Evolutionary conservation across 2,888 invertebrate genomes (phyloP).

Genomic region (Xestia ashworthii): DNA sequence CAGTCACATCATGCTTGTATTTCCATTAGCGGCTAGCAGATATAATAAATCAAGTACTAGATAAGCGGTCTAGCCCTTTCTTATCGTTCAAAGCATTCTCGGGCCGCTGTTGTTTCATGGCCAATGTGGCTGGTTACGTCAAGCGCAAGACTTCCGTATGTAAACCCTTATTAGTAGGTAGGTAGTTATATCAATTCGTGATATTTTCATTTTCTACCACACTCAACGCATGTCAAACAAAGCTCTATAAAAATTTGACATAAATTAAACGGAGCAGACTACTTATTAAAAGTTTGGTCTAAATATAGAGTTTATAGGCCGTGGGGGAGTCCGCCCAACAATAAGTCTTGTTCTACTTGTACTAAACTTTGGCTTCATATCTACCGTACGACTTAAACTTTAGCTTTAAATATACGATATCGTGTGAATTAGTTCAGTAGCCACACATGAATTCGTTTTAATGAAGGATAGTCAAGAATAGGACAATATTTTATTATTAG

Average conservation of each 20-base stretch:
- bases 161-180: neutral
- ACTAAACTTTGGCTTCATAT: constrained; percentile 15
- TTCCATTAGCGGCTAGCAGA: constrained; percentile 32
- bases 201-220: neutral
- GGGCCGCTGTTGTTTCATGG: constrained; percentile 47
- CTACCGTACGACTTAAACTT: neutral
- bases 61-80: constrained; percentile 43
- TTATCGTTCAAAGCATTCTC: constrained; percentile 38
- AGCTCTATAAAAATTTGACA: constrained; percentile 4
- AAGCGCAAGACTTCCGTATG: constrained; percentile 30
- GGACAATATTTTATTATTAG: neutral
- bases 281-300: constrained; percentile 17
- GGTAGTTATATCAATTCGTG: neutral
- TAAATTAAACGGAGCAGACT: constrained; percentile 10
- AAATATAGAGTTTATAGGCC: constrained; percentile 31
- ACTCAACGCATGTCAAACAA: constrained; percentile 14
- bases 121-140: constrained; percentile 23
- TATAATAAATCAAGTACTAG: constrained; percentile 53
- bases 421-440: constrained; percentile 17
- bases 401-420: constrained; percentile 1
- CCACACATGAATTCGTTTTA: neutral
- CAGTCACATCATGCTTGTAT: constrained; percentile 34
- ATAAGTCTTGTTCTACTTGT: constrained; percentile 11
- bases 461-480: constrained; percentile 13
- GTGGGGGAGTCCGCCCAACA: constrained; percentile 19